Base-by-base conservation (phyloP, 2,797 vertebrate species). In the Halcyon smyrnensis region DNA sequence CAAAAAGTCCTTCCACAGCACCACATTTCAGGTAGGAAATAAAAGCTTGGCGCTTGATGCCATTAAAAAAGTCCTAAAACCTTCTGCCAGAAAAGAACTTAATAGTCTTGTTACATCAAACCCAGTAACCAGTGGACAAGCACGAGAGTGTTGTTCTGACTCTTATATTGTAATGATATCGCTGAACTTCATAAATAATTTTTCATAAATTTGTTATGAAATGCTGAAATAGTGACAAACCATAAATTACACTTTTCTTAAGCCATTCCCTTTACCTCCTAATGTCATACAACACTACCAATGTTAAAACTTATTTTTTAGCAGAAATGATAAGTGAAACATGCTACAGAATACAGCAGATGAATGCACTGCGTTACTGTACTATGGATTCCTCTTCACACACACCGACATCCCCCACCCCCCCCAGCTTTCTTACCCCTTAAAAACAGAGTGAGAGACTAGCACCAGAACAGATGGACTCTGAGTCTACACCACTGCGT, bases 291-390 rank as follows among this genome's bases (percentile, higher is more conserved):
- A 12, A 36, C 15, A 18, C 15, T 75, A 43, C 3, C 10, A 11
- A 62, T n/a, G 19, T 8, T 32, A 60, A 71, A 41, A 46, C 34
- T 9, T 15, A 3, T 30, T 89, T 89, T 68, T 71, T 32, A 36
- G 34, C 36, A 64, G 56, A 85, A 76, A 23, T 5, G 0, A 3
- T 36, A 7, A 10, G 2, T 1, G 12, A 64, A 16, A 60, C 37
- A 30, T 30, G 20, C 5, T 60, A 21, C 8, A 59, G 62, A 50
- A 77, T 7, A 23, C 2, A 25, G 11, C 7, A 15, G 54, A 32
- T 7, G 3, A 80, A 48, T 1, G 2, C 4, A 11, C 12, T 41
- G 25, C 9, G 14, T 78, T n/a, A 25, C 8, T 0, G 0, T 36
- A 0, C 9, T 4, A 8, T 1, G 14, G 11, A 3, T 80, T 71